Evolutionary conservation across 2,113 vertebrate genomes (phyloP).

Genomic region (Penelope pileata): DNA sequence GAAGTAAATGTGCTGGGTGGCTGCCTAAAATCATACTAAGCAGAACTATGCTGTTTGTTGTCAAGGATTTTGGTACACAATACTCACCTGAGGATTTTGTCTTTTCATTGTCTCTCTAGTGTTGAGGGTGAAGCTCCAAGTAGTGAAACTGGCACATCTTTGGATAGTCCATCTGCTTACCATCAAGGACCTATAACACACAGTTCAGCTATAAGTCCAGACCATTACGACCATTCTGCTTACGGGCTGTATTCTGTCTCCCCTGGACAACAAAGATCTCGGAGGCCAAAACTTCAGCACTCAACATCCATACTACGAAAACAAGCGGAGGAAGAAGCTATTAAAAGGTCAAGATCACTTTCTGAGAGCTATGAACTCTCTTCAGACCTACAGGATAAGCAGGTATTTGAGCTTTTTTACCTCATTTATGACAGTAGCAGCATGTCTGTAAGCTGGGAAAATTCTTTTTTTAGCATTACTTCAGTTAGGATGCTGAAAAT

Average conservation of each 20-base stretch:
- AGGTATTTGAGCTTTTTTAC: conserved; percentile 80
- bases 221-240: conserved; percentile 87
- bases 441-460: background rate
- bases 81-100: background rate
- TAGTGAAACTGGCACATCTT: conserved; percentile 84
- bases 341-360: conserved; percentile 94
- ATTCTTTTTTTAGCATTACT: background rate
- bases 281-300: conserved; percentile 94
- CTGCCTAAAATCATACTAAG: background rate
- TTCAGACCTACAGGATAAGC: conserved; percentile 97
- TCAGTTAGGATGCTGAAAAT: background rate
- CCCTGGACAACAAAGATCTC: conserved; percentile 82
- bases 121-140: conserved; percentile 93
- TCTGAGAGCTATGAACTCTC: conserved; percentile 99
- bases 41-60: background rate
- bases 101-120: conserved; percentile 72
- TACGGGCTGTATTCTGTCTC: conserved; percentile 80
- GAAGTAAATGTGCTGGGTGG: background rate
- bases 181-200: conserved; percentile 85
- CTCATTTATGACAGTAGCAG: background rate
- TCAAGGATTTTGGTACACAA: background rate
- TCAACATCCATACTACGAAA: conserved; percentile 95
- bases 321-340: conserved; percentile 97
- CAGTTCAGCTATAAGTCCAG: conserved; percentile 80
- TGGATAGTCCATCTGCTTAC: conserved; percentile 86